Evolutionary conservation across 2,797 vertebrate species (phyloP), one percentile per base, ranked within the genome.

Genomic region (Bradypus variegatus): DNA sequence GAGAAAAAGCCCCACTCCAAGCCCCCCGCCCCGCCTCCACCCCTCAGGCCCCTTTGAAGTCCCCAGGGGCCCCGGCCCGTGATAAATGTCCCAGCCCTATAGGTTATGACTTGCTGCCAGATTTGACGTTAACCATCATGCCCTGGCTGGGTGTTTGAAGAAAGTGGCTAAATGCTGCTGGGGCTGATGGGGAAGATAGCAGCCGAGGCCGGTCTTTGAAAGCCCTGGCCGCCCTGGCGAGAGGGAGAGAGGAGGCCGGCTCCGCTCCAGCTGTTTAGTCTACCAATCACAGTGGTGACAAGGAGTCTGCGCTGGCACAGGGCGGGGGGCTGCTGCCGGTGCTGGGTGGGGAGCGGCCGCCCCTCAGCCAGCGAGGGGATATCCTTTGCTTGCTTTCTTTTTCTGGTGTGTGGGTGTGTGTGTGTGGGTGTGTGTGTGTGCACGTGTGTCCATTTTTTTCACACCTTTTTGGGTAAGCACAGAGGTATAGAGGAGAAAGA

Each of bases 221-320:
- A 95, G 95, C 82, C 95, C 90, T 8, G 67, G 90, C 88, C 90
- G 94, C 96, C 93, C 97, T 90, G 95, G 96, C 60, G 84, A 95
- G 92, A 88, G 62, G 83, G 90, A 93, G 94, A 69, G 25, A 58
- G 96, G 95, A 95, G 85, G 93, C 97, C 97, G 95, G 96, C 96
- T 96, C 45, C 5, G 94, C 98, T 97, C 95, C 86, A 15, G 96
- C 97, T 99, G 98, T 99, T 99, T 99, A 99, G 98, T 99, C 98
- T 99, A 98, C 98, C 97, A 97, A 98, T 98, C 98, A 98, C 93
- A 94, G 96, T 97, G 98, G 98, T 99, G 98, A 98, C 98, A 89
- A 96, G 97, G 97, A 98, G 98, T 99, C 98, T 99, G 97, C 16
- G 92, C 93, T 48, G 90, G 79, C 73, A 31, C 50, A n/a, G 69